These are phyloP conservation scores for Myathropa florea DNA, from an alignment of 2,888 invertebrate species.

Conservation along the genomic window DNA sequence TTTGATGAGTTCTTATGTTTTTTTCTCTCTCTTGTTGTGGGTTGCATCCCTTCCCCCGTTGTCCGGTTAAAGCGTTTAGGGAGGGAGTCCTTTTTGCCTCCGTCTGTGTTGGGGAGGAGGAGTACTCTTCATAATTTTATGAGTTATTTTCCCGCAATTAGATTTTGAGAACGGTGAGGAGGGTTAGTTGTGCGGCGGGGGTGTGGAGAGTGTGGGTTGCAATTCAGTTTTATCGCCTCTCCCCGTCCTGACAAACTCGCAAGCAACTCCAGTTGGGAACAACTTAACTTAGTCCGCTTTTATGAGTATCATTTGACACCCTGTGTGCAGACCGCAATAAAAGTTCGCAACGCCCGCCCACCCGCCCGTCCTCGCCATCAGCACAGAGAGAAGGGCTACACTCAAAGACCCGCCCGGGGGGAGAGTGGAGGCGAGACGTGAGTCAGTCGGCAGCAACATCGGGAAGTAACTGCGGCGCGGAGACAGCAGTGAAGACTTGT, in stretches of 20 bases:
- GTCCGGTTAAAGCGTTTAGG: neutral
- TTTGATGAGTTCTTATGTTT: conserved; percentile 58
- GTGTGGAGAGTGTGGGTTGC: conserved; percentile 14
- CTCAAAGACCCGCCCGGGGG: too few species aligned
- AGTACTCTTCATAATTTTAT: conserved; percentile 58
- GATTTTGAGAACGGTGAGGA: conserved; percentile 37
- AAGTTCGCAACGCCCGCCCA: conserved; percentile 17
- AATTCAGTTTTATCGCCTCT: conserved; percentile 59
- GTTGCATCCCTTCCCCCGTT: too few species aligned
- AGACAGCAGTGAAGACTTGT: conserved; percentile 40
- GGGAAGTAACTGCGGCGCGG: neutral
- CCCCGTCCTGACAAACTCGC: conserved; percentile 1
- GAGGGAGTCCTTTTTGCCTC: neutral
- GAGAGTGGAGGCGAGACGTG: neutral
- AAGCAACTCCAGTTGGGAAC: conserved; percentile 34
- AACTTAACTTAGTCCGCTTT: conserved; percentile 55
- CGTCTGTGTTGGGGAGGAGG: neutral
- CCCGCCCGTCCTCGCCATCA: too few species aligned
- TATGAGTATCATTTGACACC: conserved; percentile 63
- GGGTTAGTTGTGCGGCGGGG: neutral
- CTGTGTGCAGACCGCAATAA: conserved; percentile 57
- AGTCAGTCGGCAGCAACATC: neutral
- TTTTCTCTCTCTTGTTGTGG: conserved; percentile 5
- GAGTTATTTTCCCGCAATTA: conserved; percentile 68
- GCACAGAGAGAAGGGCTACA: too few species aligned